Conservation (phyloP, 2,888 invertebrate genomes). For the Lymantria dispar region DNA sequence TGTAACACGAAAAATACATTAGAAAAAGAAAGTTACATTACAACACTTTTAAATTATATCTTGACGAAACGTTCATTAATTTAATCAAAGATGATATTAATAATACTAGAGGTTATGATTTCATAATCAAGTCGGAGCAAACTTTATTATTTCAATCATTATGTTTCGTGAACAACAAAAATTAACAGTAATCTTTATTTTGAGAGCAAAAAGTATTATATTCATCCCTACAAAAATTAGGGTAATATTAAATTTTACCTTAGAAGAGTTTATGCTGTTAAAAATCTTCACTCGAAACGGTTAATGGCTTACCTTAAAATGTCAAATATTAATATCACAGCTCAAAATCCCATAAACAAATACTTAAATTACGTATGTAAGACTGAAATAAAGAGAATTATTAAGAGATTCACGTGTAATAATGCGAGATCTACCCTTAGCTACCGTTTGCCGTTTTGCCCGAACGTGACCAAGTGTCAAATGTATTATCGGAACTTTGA, state of each 20-base stretch:
- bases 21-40: neutral
- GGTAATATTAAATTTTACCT: neutral
- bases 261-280: neutral
- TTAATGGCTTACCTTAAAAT: neutral
- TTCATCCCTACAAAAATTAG: neutral
- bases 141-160: slow-evolving; percentile 15
- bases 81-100: neutral
- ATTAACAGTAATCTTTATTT: slow-evolving; percentile 22
- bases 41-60: neutral
- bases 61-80: neutral
- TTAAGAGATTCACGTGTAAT: slow-evolving; percentile 15
- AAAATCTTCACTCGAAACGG: neutral
- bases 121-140: neutral
- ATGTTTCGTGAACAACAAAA: slow-evolving; percentile 17
- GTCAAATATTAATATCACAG: too few species aligned
- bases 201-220: slow-evolving; percentile 12
- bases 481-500: slow-evolving; percentile 27
- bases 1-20: neutral
- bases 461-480: slow-evolving; percentile 36
- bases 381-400: slow-evolving; percentile 8
- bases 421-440: slow-evolving; percentile 13
- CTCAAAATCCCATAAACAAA: neutral
- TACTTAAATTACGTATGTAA: neutral
- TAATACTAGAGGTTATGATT: neutral
- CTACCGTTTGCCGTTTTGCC: slow-evolving; percentile 29